Percentiles rank a stretch among this genome's conserved stretches.
phyloP scores from a whole-genome alignment of 2,113 vertebrate genomes.

The Spheniscus mendiculus region DNA sequence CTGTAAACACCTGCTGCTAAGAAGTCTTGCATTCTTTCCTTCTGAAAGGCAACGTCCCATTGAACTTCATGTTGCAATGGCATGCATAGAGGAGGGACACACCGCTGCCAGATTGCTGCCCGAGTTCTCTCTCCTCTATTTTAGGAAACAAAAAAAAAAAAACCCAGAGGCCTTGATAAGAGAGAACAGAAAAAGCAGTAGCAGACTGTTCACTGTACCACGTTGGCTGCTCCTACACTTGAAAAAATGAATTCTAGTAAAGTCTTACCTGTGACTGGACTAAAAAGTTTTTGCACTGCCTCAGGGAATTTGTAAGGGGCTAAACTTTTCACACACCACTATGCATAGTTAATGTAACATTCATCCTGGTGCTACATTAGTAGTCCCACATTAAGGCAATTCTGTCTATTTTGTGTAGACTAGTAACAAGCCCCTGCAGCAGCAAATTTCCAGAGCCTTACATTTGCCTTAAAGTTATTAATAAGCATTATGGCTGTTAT shows the following conservation, averaged over 20 bases:
- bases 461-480: slow-evolving; percentile 28
- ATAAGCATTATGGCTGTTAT: slow-evolving; percentile 64
- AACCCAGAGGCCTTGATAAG: background rate
- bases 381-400: slow-evolving; percentile 63
- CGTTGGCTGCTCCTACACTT: background rate
- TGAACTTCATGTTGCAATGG: background rate
- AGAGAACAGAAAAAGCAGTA: background rate
- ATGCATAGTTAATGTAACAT: slow-evolving; percentile 58
- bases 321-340: background rate
- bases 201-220: background rate
- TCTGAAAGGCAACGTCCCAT: background rate
- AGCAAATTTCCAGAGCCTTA: slow-evolving; percentile 17
- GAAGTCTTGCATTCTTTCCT: background rate
- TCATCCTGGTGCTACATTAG: slow-evolving; percentile 37
- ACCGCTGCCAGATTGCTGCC: background rate
- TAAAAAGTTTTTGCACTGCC: background rate
- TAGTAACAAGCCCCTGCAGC: slow-evolving; percentile 34
- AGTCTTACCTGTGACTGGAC: slow-evolving; percentile 21
- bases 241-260: background rate
- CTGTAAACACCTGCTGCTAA: background rate
- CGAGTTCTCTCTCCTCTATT: background rate
- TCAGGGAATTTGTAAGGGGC: background rate
- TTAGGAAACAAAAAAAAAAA: background rate
- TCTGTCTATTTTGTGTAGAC: slow-evolving; percentile 48
- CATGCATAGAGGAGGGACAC: background rate